These are phyloP conservation scores for Amphiduros pacificus DNA, from an alignment of 2,888 invertebrate genomes.

Conservation along the genomic window DNA sequence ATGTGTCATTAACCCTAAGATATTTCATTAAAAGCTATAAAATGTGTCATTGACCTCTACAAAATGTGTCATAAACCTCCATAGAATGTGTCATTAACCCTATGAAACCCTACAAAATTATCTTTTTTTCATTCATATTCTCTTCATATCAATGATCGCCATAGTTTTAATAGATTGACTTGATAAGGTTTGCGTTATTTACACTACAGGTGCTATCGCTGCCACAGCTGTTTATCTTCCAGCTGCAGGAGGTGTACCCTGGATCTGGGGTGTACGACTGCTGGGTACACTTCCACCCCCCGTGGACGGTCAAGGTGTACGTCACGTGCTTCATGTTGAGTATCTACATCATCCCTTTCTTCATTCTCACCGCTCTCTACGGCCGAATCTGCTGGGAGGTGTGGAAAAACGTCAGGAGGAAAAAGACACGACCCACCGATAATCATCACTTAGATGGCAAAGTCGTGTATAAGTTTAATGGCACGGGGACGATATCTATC, in stretches of 20 bases:
- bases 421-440: not conserved
- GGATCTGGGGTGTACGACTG: constrained; percentile 18
- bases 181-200: too few species aligned
- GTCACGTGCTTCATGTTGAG: constrained; percentile 57
- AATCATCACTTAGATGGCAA: constrained; percentile 1
- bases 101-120: too few species aligned
- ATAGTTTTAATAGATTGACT: too few species aligned
- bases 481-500: constrained; percentile 25
- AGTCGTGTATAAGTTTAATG: constrained; percentile 28
- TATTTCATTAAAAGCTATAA: too few species aligned
- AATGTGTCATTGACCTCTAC: too few species aligned
- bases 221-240: constrained; percentile 64
- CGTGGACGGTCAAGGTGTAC: constrained; percentile 47
- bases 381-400: constrained; percentile 57
- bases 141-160: too few species aligned
- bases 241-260: constrained; percentile 28
- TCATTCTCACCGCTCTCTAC: constrained; percentile 60
- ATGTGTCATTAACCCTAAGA: too few species aligned
- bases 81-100: too few species aligned
- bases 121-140: too few species aligned
- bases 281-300: constrained; percentile 24
- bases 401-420: constrained; percentile 38
- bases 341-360: constrained; percentile 61
- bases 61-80: too few species aligned
- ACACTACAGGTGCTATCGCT: too few species aligned